Conservation (phyloP, 2,888 invertebrate species). For the Sympetrum striolatum region DNA sequence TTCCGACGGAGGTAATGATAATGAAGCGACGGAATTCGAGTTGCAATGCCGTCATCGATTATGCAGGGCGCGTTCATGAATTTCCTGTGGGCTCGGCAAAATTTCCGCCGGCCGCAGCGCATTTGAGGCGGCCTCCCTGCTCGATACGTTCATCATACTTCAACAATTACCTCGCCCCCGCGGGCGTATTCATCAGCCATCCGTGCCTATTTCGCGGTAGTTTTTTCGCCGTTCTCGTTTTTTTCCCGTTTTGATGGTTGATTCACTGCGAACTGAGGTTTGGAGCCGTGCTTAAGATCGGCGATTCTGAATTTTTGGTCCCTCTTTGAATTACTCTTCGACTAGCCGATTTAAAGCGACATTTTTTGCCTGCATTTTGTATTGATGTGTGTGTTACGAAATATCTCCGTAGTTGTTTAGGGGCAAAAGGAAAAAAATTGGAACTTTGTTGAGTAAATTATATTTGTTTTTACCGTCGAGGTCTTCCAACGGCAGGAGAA, state of each 20-base stretch:
- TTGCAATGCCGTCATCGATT: conserved; percentile 37
- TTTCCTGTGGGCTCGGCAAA: conserved; percentile 19
- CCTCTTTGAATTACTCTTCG: too few relatives aligned
- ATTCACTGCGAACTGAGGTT: background rate
- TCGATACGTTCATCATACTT: background rate
- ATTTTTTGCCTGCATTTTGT: too few relatives aligned
- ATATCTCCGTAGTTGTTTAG: too few relatives aligned
- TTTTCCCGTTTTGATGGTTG: background rate
- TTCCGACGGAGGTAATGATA: conserved; percentile 30
- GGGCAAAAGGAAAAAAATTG: too few relatives aligned
- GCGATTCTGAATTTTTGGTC: background rate
- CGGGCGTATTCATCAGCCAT: background rate
- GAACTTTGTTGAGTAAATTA: too few relatives aligned
- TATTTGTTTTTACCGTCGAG: too few relatives aligned
- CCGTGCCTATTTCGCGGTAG: background rate
- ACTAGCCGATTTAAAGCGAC: too few relatives aligned
- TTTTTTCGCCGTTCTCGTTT: background rate
- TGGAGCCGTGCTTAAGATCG: background rate
- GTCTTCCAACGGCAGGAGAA: too few relatives aligned
- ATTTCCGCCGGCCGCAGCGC: conserved; percentile 32
- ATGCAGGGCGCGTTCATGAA: conserved; percentile 32
- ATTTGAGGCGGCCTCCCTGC: conserved; percentile 5
- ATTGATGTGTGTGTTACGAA: too few relatives aligned
- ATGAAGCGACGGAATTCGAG: conserved; percentile 35
- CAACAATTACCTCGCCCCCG: background rate